Evolutionary conservation across 2,797 vertebrate genomes (phyloP).

Genomic region (Pangasius sanitwongsei): DNA sequence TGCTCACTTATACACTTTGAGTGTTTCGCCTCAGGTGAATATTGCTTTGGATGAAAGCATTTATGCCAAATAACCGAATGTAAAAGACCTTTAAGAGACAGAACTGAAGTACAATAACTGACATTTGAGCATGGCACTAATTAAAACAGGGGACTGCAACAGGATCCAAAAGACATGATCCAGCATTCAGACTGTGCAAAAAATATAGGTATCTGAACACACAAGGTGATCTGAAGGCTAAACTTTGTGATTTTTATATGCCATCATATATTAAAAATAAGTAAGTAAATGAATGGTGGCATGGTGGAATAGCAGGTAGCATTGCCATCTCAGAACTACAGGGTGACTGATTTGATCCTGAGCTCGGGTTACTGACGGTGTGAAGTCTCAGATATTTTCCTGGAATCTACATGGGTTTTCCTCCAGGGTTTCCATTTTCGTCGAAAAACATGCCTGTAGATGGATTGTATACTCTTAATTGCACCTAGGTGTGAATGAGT

Average conservation of each 20-base stretch:
- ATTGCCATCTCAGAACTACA: neutral
- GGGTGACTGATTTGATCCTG: neutral
- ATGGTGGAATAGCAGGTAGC: neutral
- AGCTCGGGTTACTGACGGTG: neutral
- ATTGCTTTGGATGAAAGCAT: neutral
- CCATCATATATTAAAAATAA: no score
- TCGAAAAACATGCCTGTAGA: neutral
- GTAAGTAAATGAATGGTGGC: neutral
- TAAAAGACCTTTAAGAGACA: neutral
- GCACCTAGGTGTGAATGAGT: neutral
- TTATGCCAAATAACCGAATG: neutral
- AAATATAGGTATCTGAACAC: neutral
- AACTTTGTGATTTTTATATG: no score
- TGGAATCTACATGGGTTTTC: neutral
- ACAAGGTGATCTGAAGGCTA: no score
- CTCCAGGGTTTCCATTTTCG: neutral
- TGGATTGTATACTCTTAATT: neutral
- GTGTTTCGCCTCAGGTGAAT: neutral
- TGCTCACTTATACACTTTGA: neutral
- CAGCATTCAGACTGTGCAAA: neutral
- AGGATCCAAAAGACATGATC: neutral
- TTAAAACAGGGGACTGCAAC: neutral
- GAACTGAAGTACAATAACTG: neutral
- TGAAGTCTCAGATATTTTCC: neutral
- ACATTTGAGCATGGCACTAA: neutral